Base-by-base conservation (phyloP, 2,113 vertebrate species). In the Lethenteron reissneri region DNA sequence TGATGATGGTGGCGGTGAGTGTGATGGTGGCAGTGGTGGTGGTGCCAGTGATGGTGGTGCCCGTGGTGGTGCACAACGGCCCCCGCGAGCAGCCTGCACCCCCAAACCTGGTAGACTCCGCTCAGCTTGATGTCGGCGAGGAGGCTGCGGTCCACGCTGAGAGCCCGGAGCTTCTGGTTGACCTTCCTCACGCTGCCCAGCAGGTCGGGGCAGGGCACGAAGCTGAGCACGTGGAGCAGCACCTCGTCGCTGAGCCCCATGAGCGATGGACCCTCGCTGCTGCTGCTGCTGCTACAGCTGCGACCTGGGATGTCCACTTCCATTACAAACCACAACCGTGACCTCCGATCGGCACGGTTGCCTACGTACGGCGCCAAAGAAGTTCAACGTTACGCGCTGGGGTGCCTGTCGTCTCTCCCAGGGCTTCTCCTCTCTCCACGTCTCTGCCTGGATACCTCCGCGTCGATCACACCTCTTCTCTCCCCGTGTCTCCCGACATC, bases 171-270 rank as follows among this genome's bases (percentile, higher is more conserved):
- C 77, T 92, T 95, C 73, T 83, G 84, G 81, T 88, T 92, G 73
- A 86, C 87, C 2, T 76, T 83, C 21, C 85, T 83, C 75, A 97
- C 89, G 0, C 82, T 94, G 71, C 85, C 76, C 70, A 95, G 79
- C 72, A 95, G 80, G 81, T 96, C 89, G 8, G 82, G 86, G 76
- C 86, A 85, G 15, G 92, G 87, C 56, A 94, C 78, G 0, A 87
- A 84, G 70, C 83, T 84, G 74, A 97, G 84, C 75, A 96, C 92
- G 76, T 89, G 87, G 75, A 97, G 77, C 68, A 97, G 82, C 76
- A 97, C 92, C 80, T 97, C 92, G 25, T 97, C 92, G 0, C 90
- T 94, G 75, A 97, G 86, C 72, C 86, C 88, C 3, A 87, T 87
- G 75, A 96, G 81, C 72, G 85, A 85, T 75, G 87, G 77, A 0